phyloP scores from a whole-genome alignment of 2,797 vertebrate species.

The Trichosurus vulpecula region DNA sequence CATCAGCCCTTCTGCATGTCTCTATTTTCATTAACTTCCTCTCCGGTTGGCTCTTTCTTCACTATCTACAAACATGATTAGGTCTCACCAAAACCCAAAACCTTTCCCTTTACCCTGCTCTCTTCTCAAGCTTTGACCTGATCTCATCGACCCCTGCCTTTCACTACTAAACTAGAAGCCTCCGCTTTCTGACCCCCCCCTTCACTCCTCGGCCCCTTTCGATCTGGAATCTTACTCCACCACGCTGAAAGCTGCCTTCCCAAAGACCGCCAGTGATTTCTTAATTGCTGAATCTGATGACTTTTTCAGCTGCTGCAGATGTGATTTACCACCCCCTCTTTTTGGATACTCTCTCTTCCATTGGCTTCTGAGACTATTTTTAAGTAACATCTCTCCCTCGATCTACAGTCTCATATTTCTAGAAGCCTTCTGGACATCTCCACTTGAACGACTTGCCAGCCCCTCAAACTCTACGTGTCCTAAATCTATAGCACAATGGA shows the following conservation, averaged over 20 bases:
- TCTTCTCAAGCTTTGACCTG: background rate
- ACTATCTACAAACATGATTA: background rate
- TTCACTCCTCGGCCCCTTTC: background rate
- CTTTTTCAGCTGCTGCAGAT: background rate
- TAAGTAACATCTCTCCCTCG: background rate
- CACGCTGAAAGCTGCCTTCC: background rate
- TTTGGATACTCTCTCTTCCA: background rate
- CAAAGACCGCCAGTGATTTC: background rate
- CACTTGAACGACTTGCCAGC: background rate
- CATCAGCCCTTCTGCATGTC: background rate
- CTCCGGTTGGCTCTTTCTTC: background rate
- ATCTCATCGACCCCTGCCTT: background rate
- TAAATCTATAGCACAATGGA: background rate
- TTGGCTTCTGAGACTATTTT: background rate
- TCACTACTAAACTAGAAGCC: background rate
- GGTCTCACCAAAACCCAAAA: background rate
- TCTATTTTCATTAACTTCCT: background rate
- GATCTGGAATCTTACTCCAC: background rate
- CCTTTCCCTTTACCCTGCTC: background rate
- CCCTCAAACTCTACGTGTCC: background rate
- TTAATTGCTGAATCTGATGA: background rate
- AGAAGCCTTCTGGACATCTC: background rate
- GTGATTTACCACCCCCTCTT: background rate
- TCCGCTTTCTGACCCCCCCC: background rate
- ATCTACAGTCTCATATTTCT: background rate